These are phyloP conservation scores for Sarcophaga peregrina DNA, from an alignment of 1,140 invertebrate genomes.

Conservation along the genomic window DNA sequence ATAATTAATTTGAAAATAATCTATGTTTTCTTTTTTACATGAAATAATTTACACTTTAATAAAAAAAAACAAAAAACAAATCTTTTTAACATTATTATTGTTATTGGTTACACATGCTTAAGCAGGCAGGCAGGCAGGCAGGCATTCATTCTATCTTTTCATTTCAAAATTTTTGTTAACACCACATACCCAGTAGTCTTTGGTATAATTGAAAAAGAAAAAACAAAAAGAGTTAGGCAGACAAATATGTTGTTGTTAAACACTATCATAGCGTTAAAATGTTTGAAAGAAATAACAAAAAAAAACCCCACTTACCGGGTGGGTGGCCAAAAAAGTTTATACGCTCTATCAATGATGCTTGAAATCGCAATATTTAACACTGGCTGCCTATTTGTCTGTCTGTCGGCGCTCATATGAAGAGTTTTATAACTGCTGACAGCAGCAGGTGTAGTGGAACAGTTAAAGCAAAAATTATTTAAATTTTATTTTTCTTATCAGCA, in stretches of 20 bases:
- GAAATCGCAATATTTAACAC: neutral
- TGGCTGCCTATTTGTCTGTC: neutral
- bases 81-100: neutral
- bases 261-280: neutral
- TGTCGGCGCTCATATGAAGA: neutral
- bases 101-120: constrained; percentile 25
- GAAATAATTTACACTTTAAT: neutral
- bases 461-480: neutral
- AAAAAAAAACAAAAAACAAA: neutral
- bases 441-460: neutral
- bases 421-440: constrained; percentile 9
- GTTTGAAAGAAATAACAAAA: neutral
- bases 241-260: neutral
- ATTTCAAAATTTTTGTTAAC: no score
- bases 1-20: no score
- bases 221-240: neutral
- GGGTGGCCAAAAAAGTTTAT: constrained; percentile 6
- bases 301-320: neutral
- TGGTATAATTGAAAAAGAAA: neutral
- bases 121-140: neutral
- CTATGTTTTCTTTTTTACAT: no score
- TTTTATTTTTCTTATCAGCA: no score
- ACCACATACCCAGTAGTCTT: no score
- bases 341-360: constrained; percentile 18
- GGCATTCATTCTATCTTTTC: no score